A percentile compares a stretch with the other conserved stretches of the same genome.
phyloP scores from a whole-genome alignment of 2,113 vertebrate genomes.

The Cariama cristata region DNA sequence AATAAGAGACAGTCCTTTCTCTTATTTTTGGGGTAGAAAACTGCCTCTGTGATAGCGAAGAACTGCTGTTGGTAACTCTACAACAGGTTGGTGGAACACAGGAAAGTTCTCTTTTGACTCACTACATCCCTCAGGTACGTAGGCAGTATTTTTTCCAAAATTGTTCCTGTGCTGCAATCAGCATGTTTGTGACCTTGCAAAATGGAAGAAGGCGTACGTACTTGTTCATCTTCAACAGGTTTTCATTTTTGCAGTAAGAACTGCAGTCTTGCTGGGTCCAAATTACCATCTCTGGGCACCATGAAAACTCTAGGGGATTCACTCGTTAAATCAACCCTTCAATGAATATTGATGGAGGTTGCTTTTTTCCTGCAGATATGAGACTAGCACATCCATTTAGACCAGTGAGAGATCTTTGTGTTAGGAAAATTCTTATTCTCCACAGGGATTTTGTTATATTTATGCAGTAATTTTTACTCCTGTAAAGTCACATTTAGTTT shows the following conservation, averaged over 20 bases:
- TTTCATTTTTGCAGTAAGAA: conserved; percentile 42
- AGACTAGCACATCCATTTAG: neutral
- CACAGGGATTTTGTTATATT: neutral
- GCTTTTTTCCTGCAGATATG: neutral
- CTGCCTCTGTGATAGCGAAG: neutral
- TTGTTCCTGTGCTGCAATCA: neutral
- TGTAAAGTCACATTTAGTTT: neutral
- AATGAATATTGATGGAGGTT: neutral
- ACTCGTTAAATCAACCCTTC: neutral
- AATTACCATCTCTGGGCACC: neutral
- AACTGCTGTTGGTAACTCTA: neutral
- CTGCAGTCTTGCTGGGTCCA: neutral
- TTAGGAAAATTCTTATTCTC: neutral
- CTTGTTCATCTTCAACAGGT: conserved; percentile 18
- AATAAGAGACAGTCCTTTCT: neutral
- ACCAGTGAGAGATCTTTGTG: neutral
- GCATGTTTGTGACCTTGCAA: neutral
- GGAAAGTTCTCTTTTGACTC: neutral
- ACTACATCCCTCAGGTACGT: neutral
- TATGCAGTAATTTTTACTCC: neutral
- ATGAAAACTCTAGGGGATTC: neutral
- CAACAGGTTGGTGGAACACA: neutral
- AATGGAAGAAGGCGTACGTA: neutral
- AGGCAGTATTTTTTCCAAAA: neutral
- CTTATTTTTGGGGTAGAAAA: neutral